These are phyloP conservation scores for Lasioglossum zephyrum DNA, from an alignment of 2,888 invertebrate species.

Conservation along the genomic window DNA sequence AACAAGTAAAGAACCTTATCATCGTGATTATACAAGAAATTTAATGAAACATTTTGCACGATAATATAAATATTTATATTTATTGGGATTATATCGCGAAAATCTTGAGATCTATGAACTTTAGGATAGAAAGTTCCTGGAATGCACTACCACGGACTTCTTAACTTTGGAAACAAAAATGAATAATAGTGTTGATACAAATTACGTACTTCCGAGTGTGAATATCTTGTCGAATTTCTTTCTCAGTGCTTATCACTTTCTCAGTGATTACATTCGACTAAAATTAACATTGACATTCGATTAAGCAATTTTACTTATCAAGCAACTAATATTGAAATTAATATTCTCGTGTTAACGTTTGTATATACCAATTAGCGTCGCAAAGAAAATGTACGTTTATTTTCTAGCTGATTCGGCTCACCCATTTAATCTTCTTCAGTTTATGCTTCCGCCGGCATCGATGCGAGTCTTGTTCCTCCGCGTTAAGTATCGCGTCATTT, in stretches of 20 bases:
- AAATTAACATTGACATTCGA: neutral
- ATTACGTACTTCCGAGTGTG: neutral
- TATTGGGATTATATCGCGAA: neutral
- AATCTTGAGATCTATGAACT: neutral
- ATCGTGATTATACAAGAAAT: neutral
- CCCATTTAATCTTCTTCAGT: neutral
- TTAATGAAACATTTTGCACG: neutral
- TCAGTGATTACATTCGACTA: too few relatives aligned
- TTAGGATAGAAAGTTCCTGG: neutral
- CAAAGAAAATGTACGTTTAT: neutral
- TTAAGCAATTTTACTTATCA: too few relatives aligned
- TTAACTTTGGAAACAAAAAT: neutral
- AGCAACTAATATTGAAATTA: neutral
- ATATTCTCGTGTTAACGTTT: neutral
- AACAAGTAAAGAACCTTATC: neutral
- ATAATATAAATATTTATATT: neutral
- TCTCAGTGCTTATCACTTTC: neutral
- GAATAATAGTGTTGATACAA: neutral
- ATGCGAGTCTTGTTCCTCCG: constrained; percentile 18
- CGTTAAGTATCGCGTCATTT: constrained; percentile 30
- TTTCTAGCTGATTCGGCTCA: neutral
- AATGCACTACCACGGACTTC: neutral
- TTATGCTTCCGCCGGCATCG: neutral
- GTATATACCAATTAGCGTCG: neutral
- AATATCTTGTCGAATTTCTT: neutral